A percentile compares a stretch with the other conserved stretches of the same genome.
phyloP scores from a whole-genome alignment of 1,140 invertebrate species.

The Oedothorax gibbosus region DNA sequence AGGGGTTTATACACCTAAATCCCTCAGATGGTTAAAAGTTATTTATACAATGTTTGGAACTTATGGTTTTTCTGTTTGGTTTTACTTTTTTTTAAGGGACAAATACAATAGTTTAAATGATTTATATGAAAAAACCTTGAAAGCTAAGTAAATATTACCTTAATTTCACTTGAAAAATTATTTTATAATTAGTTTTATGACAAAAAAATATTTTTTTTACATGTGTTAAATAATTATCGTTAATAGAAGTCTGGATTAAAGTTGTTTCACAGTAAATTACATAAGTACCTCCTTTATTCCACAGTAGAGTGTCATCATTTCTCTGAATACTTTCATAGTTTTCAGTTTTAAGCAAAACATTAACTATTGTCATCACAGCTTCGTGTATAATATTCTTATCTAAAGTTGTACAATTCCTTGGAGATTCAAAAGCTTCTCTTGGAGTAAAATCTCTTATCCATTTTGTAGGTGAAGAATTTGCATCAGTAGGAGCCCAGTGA shows the following conservation, averaged over 20 bases:
- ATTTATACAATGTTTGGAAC: too few relatives aligned
- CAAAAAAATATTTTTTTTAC: background rate
- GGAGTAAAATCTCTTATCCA: slow-evolving; percentile 73
- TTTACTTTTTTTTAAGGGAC: background rate
- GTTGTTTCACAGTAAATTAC: background rate
- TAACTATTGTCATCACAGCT: slow-evolving; percentile 76
- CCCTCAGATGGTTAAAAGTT: too few relatives aligned
- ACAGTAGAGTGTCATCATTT: slow-evolving; percentile 66
- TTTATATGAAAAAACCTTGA: background rate
- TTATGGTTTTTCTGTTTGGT: too few relatives aligned
- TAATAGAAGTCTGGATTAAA: background rate
- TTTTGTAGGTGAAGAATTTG: background rate
- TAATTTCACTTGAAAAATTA: background rate
- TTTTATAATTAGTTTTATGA: slow-evolving; percentile 4
- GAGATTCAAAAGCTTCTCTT: slow-evolving; percentile 77
- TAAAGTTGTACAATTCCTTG: slow-evolving; percentile 89
- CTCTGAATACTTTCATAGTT: slow-evolving; percentile 66
- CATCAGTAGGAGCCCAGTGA: background rate
- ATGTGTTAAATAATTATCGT: too few relatives aligned
- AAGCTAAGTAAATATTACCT: background rate
- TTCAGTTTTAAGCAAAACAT: slow-evolving; percentile 71
- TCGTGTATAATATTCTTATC: slow-evolving; percentile 75
- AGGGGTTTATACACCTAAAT: too few relatives aligned
- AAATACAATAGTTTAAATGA: background rate
- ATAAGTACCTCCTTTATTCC: slow-evolving; percentile 76